phyloP scores from a whole-genome alignment of 2,888 invertebrate genomes.

The Chrysina gloriosa region DNA sequence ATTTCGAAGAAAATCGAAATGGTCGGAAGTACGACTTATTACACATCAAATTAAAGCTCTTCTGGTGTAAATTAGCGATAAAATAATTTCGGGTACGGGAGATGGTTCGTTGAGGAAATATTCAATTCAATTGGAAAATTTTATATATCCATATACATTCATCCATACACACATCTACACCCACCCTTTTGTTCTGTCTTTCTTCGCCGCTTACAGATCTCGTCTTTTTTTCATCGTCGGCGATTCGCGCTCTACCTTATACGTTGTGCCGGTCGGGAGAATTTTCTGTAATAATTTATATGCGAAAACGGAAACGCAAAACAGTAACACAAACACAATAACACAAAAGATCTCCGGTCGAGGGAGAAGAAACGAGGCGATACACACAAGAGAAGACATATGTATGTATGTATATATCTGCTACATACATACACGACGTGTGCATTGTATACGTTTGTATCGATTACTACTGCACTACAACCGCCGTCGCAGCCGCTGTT shows the following conservation, averaged over 20 bases:
- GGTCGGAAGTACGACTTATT: too few species aligned
- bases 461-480: slow-evolving; percentile 45
- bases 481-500: too few species aligned
- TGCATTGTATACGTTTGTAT: too few species aligned
- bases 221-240: slow-evolving; percentile 8
- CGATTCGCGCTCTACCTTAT: slow-evolving; percentile 8
- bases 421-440: too few species aligned
- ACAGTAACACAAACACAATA: slow-evolving; percentile 15
- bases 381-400: neutral
- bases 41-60: too few species aligned
- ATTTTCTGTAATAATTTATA: slow-evolving; percentile 30
- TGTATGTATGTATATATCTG: too few species aligned
- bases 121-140: too few species aligned
- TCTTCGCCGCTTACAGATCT: slow-evolving; percentile 10
- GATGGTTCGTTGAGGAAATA: too few species aligned
- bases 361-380: neutral
- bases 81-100: too few species aligned
- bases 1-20: too few species aligned
- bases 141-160: too few species aligned
- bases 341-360: neutral
- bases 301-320: slow-evolving; percentile 29
- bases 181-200: slow-evolving; percentile 21
- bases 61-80: too few species aligned
- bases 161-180: neutral
- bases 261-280: slow-evolving; percentile 15